Percentiles rank a stretch among this genome's conserved stretches.
phyloP scores from a whole-genome alignment of 2,113 vertebrate species.

The Pseudorasbora parva region DNA sequence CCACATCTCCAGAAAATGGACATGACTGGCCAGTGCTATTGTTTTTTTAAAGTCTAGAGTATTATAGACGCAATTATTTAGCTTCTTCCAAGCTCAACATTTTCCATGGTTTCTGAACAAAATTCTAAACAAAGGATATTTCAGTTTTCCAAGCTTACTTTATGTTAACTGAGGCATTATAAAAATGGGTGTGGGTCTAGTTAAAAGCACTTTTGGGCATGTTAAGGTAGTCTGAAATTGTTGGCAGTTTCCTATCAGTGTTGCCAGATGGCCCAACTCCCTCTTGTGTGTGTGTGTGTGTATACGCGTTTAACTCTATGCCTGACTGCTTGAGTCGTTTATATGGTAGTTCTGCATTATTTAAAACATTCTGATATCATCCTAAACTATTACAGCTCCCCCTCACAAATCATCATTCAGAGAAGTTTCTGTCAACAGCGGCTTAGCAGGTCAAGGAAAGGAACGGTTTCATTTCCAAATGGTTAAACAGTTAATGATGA shows the following conservation, averaged over 20 bases:
- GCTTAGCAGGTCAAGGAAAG: slow-evolving; percentile 22
- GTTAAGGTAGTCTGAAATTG: slow-evolving; percentile 39
- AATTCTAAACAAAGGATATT: slow-evolving; percentile 2
- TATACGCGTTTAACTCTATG: background rate
- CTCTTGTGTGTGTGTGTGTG: background rate
- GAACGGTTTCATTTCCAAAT: slow-evolving; percentile 37
- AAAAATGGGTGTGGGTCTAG: slow-evolving; percentile 14
- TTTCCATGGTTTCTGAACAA: background rate
- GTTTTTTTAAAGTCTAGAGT: background rate
- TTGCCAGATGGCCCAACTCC: slow-evolving; percentile 59
- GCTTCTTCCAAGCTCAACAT: background rate
- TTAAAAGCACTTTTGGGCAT: slow-evolving; percentile 25
- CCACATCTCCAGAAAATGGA: background rate
- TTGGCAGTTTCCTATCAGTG: slow-evolving; percentile 40
- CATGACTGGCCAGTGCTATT: background rate
- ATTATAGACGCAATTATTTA: background rate
- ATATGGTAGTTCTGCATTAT: background rate
- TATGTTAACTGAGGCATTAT: slow-evolving; percentile 13
- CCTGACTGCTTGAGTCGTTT: background rate
- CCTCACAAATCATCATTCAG: background rate
- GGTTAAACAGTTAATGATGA: slow-evolving; percentile 56
- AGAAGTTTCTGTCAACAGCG: slow-evolving; percentile 15
- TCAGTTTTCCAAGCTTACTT: slow-evolving; percentile 1
- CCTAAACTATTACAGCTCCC: slow-evolving; percentile 12
- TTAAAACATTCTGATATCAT: slow-evolving; percentile 9